Conservation (phyloP, 92 coral and sea anemone genomes). For the Heliopora coerulea region DNA sequence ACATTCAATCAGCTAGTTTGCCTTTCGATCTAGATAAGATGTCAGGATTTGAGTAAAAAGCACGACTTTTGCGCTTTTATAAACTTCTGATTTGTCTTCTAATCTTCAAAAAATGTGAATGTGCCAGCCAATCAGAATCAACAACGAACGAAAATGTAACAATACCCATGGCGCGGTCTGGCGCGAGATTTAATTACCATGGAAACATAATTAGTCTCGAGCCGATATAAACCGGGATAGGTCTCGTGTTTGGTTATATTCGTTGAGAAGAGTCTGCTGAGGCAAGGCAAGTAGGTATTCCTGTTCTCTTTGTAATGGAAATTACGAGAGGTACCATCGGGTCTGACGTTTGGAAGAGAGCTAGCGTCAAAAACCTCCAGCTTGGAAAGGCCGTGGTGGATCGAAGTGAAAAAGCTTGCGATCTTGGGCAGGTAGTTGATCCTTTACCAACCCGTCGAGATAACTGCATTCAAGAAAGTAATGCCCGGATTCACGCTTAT, state of each 20-base stretch:
- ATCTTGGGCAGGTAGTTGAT: slow-evolving; percentile 88
- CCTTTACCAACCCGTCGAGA: slow-evolving; percentile 94
- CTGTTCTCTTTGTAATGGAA: slow-evolving; percentile 41
- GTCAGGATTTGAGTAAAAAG: too few species aligned
- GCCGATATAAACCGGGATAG: neutral
- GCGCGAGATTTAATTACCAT: slow-evolving; percentile 29
- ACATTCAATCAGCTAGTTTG: too few species aligned
- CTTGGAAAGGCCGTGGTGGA: slow-evolving; percentile 83
- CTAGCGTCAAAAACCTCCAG: slow-evolving; percentile 84
- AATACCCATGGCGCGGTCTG: slow-evolving; percentile 8
- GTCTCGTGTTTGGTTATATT: slow-evolving; percentile 1
- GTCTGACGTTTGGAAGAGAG: slow-evolving; percentile 93
- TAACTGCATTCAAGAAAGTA: slow-evolving; percentile 92
- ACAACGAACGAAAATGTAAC: neutral
- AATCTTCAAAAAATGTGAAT: too few species aligned
- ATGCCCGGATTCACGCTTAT: slow-evolving; percentile 91
- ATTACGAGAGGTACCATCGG: slow-evolving; percentile 80
- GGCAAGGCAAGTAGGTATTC: neutral
- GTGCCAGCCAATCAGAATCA: neutral
- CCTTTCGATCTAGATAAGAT: too few species aligned
- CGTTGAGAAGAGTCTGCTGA: neutral
- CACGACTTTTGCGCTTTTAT: too few species aligned
- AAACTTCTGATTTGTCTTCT: too few species aligned
- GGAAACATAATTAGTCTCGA: slow-evolving; percentile 13
- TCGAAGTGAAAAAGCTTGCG: slow-evolving; percentile 88